Conservation (phyloP, 2,113 vertebrate genomes). For the Ceyx melanurus region DNA sequence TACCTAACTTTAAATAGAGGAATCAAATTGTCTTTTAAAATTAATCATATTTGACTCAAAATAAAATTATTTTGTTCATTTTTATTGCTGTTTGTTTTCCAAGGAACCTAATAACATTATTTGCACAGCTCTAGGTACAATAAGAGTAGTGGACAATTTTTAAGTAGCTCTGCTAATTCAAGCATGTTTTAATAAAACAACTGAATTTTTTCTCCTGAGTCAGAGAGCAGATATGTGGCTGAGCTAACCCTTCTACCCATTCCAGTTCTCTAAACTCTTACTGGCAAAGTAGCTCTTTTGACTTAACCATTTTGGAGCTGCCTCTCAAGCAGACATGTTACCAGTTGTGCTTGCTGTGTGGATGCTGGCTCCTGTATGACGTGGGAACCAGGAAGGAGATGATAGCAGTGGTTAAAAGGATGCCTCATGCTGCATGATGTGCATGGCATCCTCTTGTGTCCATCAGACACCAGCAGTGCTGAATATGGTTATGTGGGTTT, state of each 20-base stretch:
- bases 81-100: neutral
- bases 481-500: neutral
- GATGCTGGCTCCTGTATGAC: neutral
- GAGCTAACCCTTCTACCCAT: neutral
- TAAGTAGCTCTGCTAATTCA: conserved; percentile 32
- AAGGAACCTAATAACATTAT: neutral
- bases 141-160: neutral
- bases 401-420: neutral
- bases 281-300: neutral
- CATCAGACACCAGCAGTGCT: neutral
- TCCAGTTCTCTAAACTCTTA: neutral
- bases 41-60: neutral
- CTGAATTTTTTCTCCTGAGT: neutral
- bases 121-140: neutral
- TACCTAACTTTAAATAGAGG: neutral
- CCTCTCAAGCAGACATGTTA: neutral
- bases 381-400: neutral
- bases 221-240: neutral
- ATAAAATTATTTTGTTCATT: neutral
- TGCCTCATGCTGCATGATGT: accelerated
- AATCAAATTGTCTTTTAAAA: neutral
- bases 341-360: neutral
- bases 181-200: neutral
- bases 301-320: neutral
- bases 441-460: neutral